These are phyloP conservation scores for Pachymerium ferrugineum DNA, from an alignment of 2,888 invertebrate genomes.

Conservation along the genomic window DNA sequence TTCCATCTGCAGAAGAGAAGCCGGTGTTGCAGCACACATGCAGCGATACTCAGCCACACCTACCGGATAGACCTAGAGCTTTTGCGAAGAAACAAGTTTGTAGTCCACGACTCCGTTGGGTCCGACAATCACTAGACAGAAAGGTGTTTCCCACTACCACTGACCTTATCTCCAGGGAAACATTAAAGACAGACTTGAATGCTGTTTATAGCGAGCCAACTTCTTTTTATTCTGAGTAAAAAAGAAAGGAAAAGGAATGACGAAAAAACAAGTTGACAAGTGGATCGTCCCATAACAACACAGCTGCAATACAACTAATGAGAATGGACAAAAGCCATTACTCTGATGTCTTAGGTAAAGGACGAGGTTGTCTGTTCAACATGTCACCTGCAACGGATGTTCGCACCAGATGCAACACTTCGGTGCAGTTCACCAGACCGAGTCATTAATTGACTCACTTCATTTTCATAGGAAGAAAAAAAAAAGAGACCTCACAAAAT, in stretches of 20 bases:
- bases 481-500: too few relatives aligned
- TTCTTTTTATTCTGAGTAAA: neutral
- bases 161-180: neutral
- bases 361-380: neutral
- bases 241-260: neutral
- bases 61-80: neutral
- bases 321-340: slow-evolving; percentile 13
- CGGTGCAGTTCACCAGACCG: neutral
- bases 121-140: slow-evolving; percentile 13
- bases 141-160: neutral
- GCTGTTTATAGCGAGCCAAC: slow-evolving; percentile 13
- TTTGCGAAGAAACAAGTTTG: slow-evolving; percentile 2
- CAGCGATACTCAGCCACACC: neutral
- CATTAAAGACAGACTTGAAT: neutral
- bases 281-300: slow-evolving; percentile 4
- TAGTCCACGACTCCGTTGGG: neutral
- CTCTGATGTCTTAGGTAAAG: neutral
- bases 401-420: slow-evolving; percentile 6
- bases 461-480: neutral
- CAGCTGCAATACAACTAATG: slow-evolving; percentile 8
- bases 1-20: slow-evolving; percentile 6
- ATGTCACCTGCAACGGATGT: neutral
- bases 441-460: slow-evolving; percentile 4
- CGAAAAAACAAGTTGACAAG: neutral
- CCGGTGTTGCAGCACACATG: neutral